phyloP scores from a whole-genome alignment of 2,888 invertebrate genomes.

The Linnaemya tessellans region DNA sequence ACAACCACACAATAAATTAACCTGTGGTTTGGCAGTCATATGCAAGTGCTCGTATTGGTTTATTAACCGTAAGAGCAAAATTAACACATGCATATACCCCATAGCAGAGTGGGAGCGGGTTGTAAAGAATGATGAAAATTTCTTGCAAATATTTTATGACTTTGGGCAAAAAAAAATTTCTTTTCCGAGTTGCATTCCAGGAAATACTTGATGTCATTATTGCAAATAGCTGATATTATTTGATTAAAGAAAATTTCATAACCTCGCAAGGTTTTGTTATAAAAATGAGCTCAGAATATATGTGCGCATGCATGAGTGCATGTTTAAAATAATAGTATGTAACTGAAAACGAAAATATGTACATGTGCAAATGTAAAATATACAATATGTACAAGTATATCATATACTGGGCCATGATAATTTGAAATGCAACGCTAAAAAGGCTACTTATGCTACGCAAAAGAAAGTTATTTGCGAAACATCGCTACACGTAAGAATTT shows the following conservation, averaged over 20 bases:
- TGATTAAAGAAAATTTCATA: slow-evolving; percentile 22
- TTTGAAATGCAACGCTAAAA: too few relatives aligned
- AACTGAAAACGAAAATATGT: too few relatives aligned
- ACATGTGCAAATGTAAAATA: too few relatives aligned
- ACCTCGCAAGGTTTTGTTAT: neutral
- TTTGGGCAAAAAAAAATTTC: slow-evolving; percentile 4
- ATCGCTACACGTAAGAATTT: too few relatives aligned
- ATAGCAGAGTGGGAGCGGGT: neutral
- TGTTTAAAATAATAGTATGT: neutral
- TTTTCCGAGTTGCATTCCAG: neutral
- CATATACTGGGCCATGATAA: too few relatives aligned
- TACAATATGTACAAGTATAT: too few relatives aligned
- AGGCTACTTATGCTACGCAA: too few relatives aligned
- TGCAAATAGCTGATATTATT: slow-evolving; percentile 8
- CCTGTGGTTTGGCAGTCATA: slow-evolving; percentile 61
- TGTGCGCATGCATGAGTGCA: too few relatives aligned
- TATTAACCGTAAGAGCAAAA: slow-evolving; percentile 56
- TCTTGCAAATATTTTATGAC: slow-evolving; percentile 21
- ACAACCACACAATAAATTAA: slow-evolving; percentile 67
- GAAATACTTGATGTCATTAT: slow-evolving; percentile 20
- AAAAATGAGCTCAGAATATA: neutral
- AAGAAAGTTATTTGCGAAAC: too few relatives aligned
- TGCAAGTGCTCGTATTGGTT: slow-evolving; percentile 54
- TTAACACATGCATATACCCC: neutral
- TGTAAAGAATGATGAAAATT: neutral